Evolutionary conservation across 1,140 invertebrate species (phyloP).

Genomic region (Achatina immaculata): DNA sequence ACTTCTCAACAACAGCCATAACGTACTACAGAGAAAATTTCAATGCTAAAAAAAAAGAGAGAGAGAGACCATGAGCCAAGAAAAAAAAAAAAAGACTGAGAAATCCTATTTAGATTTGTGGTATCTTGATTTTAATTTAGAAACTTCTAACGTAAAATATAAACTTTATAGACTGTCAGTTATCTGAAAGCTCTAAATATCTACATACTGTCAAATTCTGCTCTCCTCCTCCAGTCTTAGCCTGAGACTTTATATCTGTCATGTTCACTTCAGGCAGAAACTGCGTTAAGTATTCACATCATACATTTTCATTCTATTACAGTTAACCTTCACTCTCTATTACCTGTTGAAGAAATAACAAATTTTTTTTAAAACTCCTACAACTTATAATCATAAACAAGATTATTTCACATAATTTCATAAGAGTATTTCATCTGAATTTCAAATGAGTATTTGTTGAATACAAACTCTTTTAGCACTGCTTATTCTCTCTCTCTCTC

Average conservation of each 20-base stretch:
- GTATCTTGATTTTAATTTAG: too few relatives aligned
- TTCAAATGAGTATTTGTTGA: not conserved
- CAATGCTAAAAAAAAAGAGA: too few relatives aligned
- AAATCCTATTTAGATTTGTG: too few relatives aligned
- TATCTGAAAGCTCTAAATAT: not conserved
- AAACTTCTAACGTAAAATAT: not conserved
- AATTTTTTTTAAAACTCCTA: not conserved
- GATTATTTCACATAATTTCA: not conserved
- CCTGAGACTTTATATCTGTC: slow-evolving; percentile 50
- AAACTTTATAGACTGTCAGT: not conserved
- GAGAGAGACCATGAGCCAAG: too few relatives aligned
- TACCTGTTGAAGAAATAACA: not conserved
- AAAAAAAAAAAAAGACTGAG: too few relatives aligned
- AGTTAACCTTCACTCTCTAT: not conserved
- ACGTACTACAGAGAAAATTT: too few relatives aligned
- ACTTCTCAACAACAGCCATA: too few relatives aligned
- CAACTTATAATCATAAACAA: not conserved
- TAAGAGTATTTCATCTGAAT: not conserved
- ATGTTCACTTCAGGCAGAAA: slow-evolving; percentile 14
- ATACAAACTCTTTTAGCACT: too few relatives aligned
- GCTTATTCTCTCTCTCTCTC: too few relatives aligned
- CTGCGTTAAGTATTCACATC: not conserved
- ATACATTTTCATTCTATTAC: not conserved
- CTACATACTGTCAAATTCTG: slow-evolving; percentile 56
- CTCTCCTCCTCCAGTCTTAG: slow-evolving; percentile 54